Evolutionary conservation across 2,888 invertebrate species (phyloP), one percentile per base, ranked within the genome.

Genomic region (Schizotus pectinicornis): DNA sequence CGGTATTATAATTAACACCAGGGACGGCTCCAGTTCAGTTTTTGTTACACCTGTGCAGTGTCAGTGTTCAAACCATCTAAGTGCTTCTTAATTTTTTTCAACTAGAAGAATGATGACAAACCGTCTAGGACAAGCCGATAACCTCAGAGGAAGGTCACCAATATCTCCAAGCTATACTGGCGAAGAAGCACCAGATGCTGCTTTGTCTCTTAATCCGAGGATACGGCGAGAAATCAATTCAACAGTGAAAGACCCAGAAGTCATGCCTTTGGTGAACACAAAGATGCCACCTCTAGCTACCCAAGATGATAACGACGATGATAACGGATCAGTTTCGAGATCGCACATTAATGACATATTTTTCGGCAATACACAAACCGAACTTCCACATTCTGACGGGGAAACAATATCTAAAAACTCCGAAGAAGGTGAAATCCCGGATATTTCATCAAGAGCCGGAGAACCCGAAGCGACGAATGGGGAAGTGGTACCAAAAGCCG

Each of bases 331-430:
- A 7, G 74, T 74, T 43, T 77, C 79, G 22, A 76, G 75, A 3
- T 80, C 83, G 12, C 88, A 88, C 30, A 83, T 88, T 41, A 89
- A 90, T 61, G 89, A 89, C 71, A 88, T 88, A 0, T 81, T 89
- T 6, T 79, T 86, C 66, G 63, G 55, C 11, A 5, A 76, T 75
- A 33, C 73, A 69, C 52, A 77, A 73, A 22, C 74, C 76, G 0
- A 69, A 69, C 1, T 13, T 7, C 7, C 32, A 13, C 11, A n/a
- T 38, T 2, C 30, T 13, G 6, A 36, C 33, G 33, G 11, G 31
- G 13, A 12, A 48, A 35, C 49, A 57, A 0, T 41, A 53, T 7
- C 56, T 58, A 7, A 54, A 11, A n/a, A 74, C 3, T 65, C 65
- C n/a, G 75, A 74, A 9, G 59, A 63, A n/a, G 50, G 48, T 42